Base-by-base conservation (phyloP, 2,113 vertebrate genomes). In the Manacus vitellinus region DNA sequence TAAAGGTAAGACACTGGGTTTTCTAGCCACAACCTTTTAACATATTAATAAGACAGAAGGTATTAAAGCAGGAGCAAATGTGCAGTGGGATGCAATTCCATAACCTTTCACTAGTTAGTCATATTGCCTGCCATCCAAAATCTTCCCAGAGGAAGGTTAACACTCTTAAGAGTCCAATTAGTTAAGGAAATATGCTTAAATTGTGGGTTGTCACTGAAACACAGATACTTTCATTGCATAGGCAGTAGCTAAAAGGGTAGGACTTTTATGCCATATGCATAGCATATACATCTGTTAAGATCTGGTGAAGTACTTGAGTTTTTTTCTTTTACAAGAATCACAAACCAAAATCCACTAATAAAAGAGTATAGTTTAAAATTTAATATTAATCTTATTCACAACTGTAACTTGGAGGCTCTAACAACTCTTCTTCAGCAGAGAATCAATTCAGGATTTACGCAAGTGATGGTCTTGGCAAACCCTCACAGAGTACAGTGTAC, bases 391-490 rank as follows among this genome's bases (percentile, higher is more conserved):
- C 94, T 97, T 95, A 92, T 79, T 96, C 93, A 82, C 94, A 97
- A 94, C 82, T 94, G 73, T 95, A 97, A 94, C 94, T 94, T 94
- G 91, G 90, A 96, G 92, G 95, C 66, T 91, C 84, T 88, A 97
- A 98, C 82, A 96, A 89, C 93, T 95, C 95, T 89, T 93, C 91
- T 98, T 96, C 97, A 95, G 84, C 95, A 97, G 81, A 85, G 91
- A 97, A 97, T 97, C 97, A 95, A 92, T 97, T 97, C 94, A 89
- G 94, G 94, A 97, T 90, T 89, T 82, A 94, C 9, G 47, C 95
- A 98, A 96, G 95, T 33, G 33, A 97, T 82, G 79, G 96, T 95
- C 96, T 98, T 98, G 97, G 97, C 97, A 98, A 97, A 89, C 92
- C 72, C 81, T 97, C 94, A 95, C 95, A 95, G 89, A 96, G 91